phyloP scores from a whole-genome alignment of 2,797 vertebrate genomes.

The Choloepus didactylus region DNA sequence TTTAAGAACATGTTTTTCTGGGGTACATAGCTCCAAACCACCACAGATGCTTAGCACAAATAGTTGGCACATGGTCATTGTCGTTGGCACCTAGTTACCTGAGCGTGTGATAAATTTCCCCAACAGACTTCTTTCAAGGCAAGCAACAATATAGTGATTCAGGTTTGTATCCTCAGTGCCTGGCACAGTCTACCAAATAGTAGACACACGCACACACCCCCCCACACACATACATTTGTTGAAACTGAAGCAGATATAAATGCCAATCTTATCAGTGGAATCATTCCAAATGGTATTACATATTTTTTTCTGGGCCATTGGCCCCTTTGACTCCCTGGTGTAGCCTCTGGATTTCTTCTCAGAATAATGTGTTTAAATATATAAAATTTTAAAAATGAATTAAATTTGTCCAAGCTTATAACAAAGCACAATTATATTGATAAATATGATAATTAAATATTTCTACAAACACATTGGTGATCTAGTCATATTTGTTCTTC shows the following conservation, averaged over 20 bases:
- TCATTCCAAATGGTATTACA: conserved; percentile 17
- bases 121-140: neutral
- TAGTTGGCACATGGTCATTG: neutral
- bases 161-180: neutral
- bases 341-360: neutral
- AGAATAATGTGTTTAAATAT: conserved; percentile 38
- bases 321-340: neutral
- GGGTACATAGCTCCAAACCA: too few species aligned
- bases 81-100: neutral
- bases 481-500: neutral
- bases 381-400: neutral
- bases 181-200: neutral
- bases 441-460: neutral
- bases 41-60: neutral
- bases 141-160: neutral
- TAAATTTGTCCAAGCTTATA: conserved; percentile 10
- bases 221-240: neutral
- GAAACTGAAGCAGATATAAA: neutral
- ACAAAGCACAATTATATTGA: conserved; percentile 2
- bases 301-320: neutral
- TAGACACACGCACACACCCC: neutral
- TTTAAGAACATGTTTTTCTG: too few species aligned
- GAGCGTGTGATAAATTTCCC: neutral
- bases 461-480: neutral
- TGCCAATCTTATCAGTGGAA: neutral